Evolutionary conservation across 2,113 vertebrate genomes (phyloP), one percentile per base, ranked within the genome.

Genomic region (Sapajus apella): DNA sequence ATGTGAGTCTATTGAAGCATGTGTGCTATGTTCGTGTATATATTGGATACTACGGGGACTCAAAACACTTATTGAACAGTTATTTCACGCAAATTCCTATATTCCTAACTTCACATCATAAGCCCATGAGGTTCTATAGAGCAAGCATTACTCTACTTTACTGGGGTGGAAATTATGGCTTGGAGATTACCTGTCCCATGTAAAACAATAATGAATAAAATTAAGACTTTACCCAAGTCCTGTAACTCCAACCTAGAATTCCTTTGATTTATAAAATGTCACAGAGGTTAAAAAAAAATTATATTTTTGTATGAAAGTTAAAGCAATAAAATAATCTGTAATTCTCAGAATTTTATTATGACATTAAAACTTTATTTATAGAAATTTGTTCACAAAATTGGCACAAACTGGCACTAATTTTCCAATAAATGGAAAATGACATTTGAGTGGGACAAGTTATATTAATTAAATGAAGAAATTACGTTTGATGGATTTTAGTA

Each of bases 331-430:
- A 56, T 89, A 92, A 55, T 86, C 72, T 90, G 11, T 40, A 77
- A 86, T 82, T 89, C 80, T 81, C 2, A 45, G 6, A 47, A 32
- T 27, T 64, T 92, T 77, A 75, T 91, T 86, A 32, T 91, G 84
- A 37, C 68, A 86, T 72, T 96, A 79, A 95, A 85, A 91, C 73
- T 40, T 77, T 6, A 81, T 87, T 77, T 81, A 70, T 1, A 73
- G 70, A 73, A 91, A 94, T 40, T 79, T 55, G 1, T 61, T 96
- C 91, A 14, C 9, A 86, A 93, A 84, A 87, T 27, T 92, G 58
- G 14, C 17, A 96, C 10, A 80, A 92, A 96, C 23, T 76, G n/a
- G 23, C 40, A 89, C 93, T 77, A 86, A 61, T 94, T 93, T 97
- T 94, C n/a, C 12, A 90, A 81, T 92, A 80, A 61, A 61, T 64